Percentiles rank a stretch among this genome's conserved stretches.
Evolutionary conservation across 35 echinoderm and acorn worm species (phyloP).

Genomic region (Amphiura filiformis): DNA sequence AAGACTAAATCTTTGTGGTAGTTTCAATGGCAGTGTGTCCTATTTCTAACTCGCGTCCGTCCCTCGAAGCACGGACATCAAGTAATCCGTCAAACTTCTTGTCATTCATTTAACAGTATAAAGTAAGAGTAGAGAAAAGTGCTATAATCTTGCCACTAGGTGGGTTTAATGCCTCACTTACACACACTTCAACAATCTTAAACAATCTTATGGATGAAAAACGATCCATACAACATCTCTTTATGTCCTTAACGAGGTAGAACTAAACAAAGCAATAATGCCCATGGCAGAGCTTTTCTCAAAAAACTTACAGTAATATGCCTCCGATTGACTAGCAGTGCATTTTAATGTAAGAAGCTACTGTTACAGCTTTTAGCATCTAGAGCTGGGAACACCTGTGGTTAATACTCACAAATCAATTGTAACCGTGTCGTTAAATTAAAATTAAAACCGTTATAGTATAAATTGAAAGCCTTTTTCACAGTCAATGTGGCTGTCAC

Average conservation of each 20-base stretch:
- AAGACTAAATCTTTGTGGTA: too few relatives aligned
- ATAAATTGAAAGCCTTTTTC: too few relatives aligned
- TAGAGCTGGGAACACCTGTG: background rate
- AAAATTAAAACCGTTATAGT: too few relatives aligned
- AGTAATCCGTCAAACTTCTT: too few relatives aligned
- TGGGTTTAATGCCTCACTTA: background rate
- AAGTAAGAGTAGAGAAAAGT: background rate
- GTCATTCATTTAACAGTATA: background rate
- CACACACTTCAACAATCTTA: background rate
- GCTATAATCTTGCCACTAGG: background rate
- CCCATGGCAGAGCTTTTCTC: background rate
- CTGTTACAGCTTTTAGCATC: background rate
- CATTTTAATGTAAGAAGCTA: background rate
- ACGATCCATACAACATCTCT: background rate
- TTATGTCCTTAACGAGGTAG: background rate
- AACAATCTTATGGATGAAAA: background rate
- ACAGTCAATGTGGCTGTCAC: too few relatives aligned
- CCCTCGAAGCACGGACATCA: too few relatives aligned
- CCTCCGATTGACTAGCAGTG: background rate
- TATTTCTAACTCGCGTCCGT: too few relatives aligned
- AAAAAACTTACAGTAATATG: too few relatives aligned
- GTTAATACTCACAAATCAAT: background rate
- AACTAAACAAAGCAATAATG: constrained; percentile 1
- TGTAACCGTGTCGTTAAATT: background rate
- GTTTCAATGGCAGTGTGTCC: too few relatives aligned